Base-by-base conservation (phyloP, 2,797 vertebrate species). In the Nyctalus aviator region DNA sequence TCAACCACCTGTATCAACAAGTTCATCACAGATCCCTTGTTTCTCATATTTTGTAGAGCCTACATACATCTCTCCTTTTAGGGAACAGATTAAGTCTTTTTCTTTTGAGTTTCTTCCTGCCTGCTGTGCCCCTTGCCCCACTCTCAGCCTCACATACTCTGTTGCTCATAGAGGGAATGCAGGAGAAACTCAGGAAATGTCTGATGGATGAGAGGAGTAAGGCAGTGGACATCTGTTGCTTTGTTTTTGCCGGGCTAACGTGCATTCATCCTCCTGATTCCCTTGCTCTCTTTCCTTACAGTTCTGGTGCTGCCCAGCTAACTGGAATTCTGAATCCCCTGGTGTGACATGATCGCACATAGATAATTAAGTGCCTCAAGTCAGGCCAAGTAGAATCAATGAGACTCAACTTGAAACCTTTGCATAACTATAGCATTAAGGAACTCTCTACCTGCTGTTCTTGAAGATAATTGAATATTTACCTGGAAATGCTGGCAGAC, bases 161-260 rank as follows among this genome's bases (percentile, higher is more conserved):
- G 14, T 57, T 32, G 11, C 17, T 94, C 25, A 30, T 50, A 0
- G 46, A 20, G 9, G 17, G 18, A 27, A 71, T 8, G 17, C 41
- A 66, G n/a, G 8, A 46, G 41, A 84, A 50, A 72, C n/a, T 30
- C 48, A 3, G 68, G 23, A 32, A 57, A 30, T 30, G 25, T n/a
- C 88, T 44, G 73, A 59, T 48, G 23, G 25, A 1, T 73, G 32
- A 8, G 2, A 12, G 77, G 84, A 88, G 76, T 3, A 7, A 32
- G 77, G 50, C 27, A n/a, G 7, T 8, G 37, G 62, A 50, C 87
- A 84, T 78, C 32, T 87, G 62, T 23, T 84, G 53, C 73, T 90
- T 93, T 68, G 79, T 71, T 66, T 48, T 84, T 53, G 68, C 72
- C 66, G 41, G 71, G 18, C 76, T 82, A 62, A 57, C 48, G 9